Base-by-base conservation (phyloP, 2,888 invertebrate species). In the Synergus laeviventris region DNA sequence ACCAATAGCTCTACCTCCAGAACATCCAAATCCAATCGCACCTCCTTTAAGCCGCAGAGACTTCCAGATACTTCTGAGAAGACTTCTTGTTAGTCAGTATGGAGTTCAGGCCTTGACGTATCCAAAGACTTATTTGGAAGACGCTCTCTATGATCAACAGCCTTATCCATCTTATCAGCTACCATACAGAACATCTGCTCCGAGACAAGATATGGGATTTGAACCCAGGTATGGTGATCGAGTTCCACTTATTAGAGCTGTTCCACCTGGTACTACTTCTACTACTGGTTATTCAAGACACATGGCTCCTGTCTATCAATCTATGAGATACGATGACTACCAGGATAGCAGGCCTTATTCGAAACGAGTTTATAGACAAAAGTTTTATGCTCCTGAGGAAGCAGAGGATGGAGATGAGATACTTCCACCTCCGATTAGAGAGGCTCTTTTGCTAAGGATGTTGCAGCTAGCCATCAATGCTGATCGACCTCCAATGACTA, bases 21-120 rank as follows among this genome's bases (percentile, higher is more conserved):
- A 93, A 76, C 92, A 92, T 7, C 90, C 89, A 2, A 93, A 93
- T 77, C 92, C 93, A 2, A 94, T 94, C 62, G 92, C 94, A 70
- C 93, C 95, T 12, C 95, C 95, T 9, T 93, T 95, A 2, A 95
- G 95, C 85, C 94, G 95, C 1, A 92, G 93, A 84, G 95, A 95
- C 86, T 93, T 95, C 79, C 94, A 95, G 86, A 92, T 94, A 70
- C 90, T 95, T 59, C 91, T 95, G 8, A 94, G 95, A 80, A 93
- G 94, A 87, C 91, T 95, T 76, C 92, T 95, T 54, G 87, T 93
- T 42, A 91, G 95, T 73, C 95, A 95, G 64, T 91, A 91, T 24
- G 90, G 91, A 0, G 79, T 86, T 0, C 88, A 88, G 60, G 91
- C 91, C 2, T 79, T 91, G 0, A 85, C 83, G 3, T 89, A 90